Evolutionary conservation across 2,113 vertebrate species (phyloP), one percentile per base, ranked within the genome.

Genomic region (Megaceryle maxima): DNA sequence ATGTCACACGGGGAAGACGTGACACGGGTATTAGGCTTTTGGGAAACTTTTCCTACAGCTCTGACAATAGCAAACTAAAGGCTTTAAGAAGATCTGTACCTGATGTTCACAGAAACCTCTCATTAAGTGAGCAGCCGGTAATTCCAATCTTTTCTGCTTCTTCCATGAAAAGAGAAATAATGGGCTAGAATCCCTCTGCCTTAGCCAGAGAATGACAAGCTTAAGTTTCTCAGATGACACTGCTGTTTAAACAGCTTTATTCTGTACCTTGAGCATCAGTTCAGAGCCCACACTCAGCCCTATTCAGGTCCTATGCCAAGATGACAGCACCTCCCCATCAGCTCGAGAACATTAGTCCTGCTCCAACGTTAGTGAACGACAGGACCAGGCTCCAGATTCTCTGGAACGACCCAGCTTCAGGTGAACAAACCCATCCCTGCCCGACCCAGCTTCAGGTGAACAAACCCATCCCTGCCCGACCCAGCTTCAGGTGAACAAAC

Each of bases 341-440:
- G 0, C 41, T 11, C 8, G 18, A 50, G 48, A 48, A 35, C 3
- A 0, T 26, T 0, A 9, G 10, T 24, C 24, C 60, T 55, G 29
- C 15, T 37, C n/a, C 44, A n/a, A 1, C 16, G 6, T 4, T 3
- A 44, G 31, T 33, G 56, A 37, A 18, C 20, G 19, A 14, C 0
- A 24, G 37, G 20, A 46, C 29, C 25, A 26, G 51, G 21, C 7
- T 76, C 24, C 64, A 35, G 46, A 14, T 22, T 33, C 57, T 55
- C 29, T 26, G 55, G 67, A 63, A n/a, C 9, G 28, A 44, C 18
- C 44, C 44, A 46, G 44, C 46, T 48, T 48, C 48, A 50, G 48
- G 44, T 2, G 69, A 31, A 9, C 44, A 69, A 66, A 31, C 4
- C 56, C 56, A 1, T 5, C 50, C 46, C 31, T 33, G 57, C 25